Evolutionary conservation across 2,113 vertebrate genomes (phyloP).

Genomic region (Ifrita kowaldi): DNA sequence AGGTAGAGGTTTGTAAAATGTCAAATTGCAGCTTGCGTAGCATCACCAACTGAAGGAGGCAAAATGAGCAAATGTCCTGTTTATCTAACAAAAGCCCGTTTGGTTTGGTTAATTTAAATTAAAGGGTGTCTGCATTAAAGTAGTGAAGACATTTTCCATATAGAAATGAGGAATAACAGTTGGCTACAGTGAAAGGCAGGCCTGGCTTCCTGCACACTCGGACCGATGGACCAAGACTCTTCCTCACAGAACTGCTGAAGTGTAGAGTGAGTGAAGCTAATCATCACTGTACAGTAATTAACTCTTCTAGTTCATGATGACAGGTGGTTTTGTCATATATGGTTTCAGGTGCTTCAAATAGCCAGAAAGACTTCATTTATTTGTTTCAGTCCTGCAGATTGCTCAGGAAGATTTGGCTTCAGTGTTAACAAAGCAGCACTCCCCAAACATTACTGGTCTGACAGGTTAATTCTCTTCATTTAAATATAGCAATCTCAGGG

Average conservation of each 20-base stretch:
- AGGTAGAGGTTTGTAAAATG: conserved; percentile 59
- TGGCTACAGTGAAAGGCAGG: neutral
- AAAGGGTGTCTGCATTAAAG: neutral
- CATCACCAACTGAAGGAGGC: conserved; percentile 1
- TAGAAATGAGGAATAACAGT: neutral
- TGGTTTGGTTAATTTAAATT: conserved; percentile 33
- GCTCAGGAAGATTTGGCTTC: neutral
- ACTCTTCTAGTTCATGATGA: neutral
- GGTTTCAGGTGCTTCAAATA: neutral
- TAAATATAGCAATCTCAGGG: neutral
- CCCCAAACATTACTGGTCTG: neutral
- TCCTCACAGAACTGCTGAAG: neutral
- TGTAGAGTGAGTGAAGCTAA: neutral
- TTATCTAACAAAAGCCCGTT: conserved; percentile 32
- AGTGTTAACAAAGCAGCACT: neutral
- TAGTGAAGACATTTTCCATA: neutral
- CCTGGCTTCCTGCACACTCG: neutral
- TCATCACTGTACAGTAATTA: neutral
- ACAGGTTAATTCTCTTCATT: neutral
- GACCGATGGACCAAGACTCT: neutral
- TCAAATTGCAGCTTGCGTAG: conserved; percentile 21
- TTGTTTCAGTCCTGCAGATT: neutral
- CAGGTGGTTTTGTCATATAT: too few relatives aligned
- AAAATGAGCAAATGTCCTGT: neutral
- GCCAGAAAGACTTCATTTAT: neutral